Base-by-base conservation (phyloP, 64 coral and sea anemone genomes). In the Platygyra sinensis region DNA sequence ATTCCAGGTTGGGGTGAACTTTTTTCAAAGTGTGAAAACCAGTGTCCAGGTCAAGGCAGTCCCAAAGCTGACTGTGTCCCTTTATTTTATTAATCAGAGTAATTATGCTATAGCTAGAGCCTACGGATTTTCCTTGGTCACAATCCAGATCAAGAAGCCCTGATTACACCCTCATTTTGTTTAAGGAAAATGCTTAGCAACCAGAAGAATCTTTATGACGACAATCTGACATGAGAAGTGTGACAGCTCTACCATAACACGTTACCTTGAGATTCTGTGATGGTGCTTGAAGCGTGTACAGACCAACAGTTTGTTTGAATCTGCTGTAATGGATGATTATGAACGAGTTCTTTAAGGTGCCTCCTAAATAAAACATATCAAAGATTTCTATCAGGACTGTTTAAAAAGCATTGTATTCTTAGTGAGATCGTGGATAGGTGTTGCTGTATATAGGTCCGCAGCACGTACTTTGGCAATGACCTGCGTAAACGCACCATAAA, bases 321-420 rank as follows among this genome's bases (percentile, higher is more conserved):
- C 94, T 88, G 85, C 94, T 96, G 60, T 96, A 96, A 39, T 96
- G 94, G 61, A 96, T 96, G 10, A 96, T 83, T 30, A 96, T 89
- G 30, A 96, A 96, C 74, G 91, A 93, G 52, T 96, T 96, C 64
- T 96, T 96, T 57, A 96, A 86, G 17, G 94, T 96, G 60, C 86
- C 90, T 14, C 93, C 93, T 94, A 75, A 54, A 73, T 67, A 85
- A 71, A 72, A 22, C 14, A 32, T 20, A 78, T 20, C 12, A 67
- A 65, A 64, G n/a, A 22, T 16, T 20, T 32, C 27, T 4, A 30
- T 65, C 12, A 65, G 36, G 10, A 24, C 9, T 49, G 38, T 20
- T 42, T 19, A 77, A 77, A 49, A 39, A 18, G 52, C 33, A 16
- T 12, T 51, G 6, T 22, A 77, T n/a, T 85, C 18, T 13, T 62